Base-by-base conservation (phyloP, 2,888 invertebrate species). In the Pandemis cinnamomeana region DNA sequence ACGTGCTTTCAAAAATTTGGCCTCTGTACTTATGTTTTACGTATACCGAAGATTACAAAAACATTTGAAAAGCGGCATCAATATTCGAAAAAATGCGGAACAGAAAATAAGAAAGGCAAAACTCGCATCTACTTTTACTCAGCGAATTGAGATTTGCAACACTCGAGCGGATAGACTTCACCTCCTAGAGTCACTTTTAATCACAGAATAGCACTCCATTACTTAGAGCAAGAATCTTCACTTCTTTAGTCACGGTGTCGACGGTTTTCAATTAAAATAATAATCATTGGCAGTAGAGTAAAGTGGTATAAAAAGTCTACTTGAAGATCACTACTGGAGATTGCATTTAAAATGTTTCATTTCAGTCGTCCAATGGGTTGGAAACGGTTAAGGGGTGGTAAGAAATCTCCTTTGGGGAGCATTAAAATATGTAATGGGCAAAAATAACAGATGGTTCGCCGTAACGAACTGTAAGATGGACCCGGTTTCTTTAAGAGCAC, bases 341-440 rank as follows among this genome's bases (percentile, higher is more conserved):
- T 89, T 87, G 86, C 87, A 88, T 87, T 87, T 86, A 88, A 88
- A 90, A 89, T 89, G 87, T 91, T 91, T 88, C 86, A 89, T 91
- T 90, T 89, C 87, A 87, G 82, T 83, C 86, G 85, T 78, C 87
- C 89, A 91, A 89, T 90, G 88, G 91, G 82, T 89, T 84, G 90
- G 88, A 91, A 92, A 88, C 83, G 83, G 88, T 87, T 89, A 85
- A 88, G 85, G 64, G 83, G 85, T 80, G 83, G 86, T 82, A 84
- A 84, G 85, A 79, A 84, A 83, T 81, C 85, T 85, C 89, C 86
- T 86, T 78, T 61, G 89, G 88, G 91, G 82, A 20, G 87, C 91
- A 89, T 91, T 92, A 91, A 92, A 93, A 91, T 91, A 90, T 91
- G 90, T 91, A 89, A 89, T 89, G 88, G 91, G 86, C 86, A 91